Evolutionary conservation across 2,888 invertebrate genomes (phyloP).

Genomic region (Pandemis corylana): DNA sequence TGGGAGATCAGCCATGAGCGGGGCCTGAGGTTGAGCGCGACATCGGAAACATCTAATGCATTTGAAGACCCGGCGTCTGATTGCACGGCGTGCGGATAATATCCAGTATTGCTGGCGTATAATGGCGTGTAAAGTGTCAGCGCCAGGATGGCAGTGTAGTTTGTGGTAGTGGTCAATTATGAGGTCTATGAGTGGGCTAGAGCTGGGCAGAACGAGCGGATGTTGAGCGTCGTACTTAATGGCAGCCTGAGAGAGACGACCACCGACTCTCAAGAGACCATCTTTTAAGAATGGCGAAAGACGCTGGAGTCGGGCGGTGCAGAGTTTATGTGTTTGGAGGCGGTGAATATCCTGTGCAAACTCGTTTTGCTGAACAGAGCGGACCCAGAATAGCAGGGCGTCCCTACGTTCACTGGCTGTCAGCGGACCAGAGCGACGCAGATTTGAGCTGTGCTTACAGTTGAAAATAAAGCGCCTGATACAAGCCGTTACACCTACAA

Average conservation of each 20-base stretch:
- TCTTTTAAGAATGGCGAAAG: slow-evolving; percentile 12
- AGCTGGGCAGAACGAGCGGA: slow-evolving; percentile 6
- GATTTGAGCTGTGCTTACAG: slow-evolving; percentile 1
- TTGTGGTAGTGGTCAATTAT: slow-evolving; percentile 12
- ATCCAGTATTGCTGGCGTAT: slow-evolving; percentile 5
- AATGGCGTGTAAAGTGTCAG: no score
- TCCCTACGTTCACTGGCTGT: slow-evolving; percentile 14
- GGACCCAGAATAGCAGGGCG: slow-evolving; percentile 13
- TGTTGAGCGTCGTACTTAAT: slow-evolving; percentile 6
- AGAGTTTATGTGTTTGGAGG: not conserved
- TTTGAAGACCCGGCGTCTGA: not conserved
- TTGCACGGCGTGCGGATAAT: not conserved
- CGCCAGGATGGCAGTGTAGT: slow-evolving; percentile 11
- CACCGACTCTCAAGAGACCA: slow-evolving; percentile 13
- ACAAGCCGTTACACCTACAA: slow-evolving; percentile 19
- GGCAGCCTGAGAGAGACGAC: slow-evolving; percentile 9
- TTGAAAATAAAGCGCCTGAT: slow-evolving; percentile 21
- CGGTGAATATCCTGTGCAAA: slow-evolving; percentile 10
- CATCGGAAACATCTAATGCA: not conserved
- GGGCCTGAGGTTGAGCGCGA: not conserved
- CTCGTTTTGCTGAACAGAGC: slow-evolving; percentile 16
- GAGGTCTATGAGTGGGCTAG: slow-evolving; percentile 3
- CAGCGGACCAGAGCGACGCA: slow-evolving; percentile 6
- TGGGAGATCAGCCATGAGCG: slow-evolving; percentile 1
- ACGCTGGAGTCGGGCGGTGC: slow-evolving; percentile 7